Evolutionary conservation across 2,888 invertebrate genomes (phyloP).

Genomic region (Amiota communis): DNA sequence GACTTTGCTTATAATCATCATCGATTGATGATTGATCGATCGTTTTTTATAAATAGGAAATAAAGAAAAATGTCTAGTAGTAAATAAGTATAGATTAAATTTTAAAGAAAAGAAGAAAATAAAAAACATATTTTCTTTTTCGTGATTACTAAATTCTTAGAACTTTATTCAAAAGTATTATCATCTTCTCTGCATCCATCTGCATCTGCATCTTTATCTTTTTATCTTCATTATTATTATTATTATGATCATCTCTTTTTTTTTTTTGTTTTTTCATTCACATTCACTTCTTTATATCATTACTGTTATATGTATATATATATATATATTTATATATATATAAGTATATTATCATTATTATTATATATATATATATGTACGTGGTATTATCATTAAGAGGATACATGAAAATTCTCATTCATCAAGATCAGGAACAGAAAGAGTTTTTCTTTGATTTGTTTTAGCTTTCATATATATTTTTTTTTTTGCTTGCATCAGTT

Average conservation of each 20-base stretch:
- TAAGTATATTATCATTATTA: conserved; percentile 46
- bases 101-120: background rate
- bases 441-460: conserved; percentile 12
- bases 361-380: conserved; percentile 41
- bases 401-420: background rate
- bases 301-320: conserved; percentile 52
- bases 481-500: too few species aligned
- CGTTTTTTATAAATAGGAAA: too few species aligned
- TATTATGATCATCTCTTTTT: conserved; percentile 35
- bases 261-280: conserved; percentile 2
- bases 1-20: too few species aligned
- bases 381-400: conserved; percentile 6
- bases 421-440: background rate
- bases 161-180: conserved; percentile 68
- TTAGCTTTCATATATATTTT: too few species aligned
- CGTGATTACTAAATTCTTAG: conserved; percentile 69
- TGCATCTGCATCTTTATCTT: background rate
- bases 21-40: too few species aligned
- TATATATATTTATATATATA: conserved; percentile 50
- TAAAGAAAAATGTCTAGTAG: too few species aligned
- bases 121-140: conserved; percentile 35
- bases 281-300: conserved; percentile 25
- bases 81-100: background rate
- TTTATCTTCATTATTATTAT: too few species aligned
- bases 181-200: conserved; percentile 32